phyloP scores from a whole-genome alignment of 2,888 invertebrate species.

The Hirtodrosophila cameraria region DNA sequence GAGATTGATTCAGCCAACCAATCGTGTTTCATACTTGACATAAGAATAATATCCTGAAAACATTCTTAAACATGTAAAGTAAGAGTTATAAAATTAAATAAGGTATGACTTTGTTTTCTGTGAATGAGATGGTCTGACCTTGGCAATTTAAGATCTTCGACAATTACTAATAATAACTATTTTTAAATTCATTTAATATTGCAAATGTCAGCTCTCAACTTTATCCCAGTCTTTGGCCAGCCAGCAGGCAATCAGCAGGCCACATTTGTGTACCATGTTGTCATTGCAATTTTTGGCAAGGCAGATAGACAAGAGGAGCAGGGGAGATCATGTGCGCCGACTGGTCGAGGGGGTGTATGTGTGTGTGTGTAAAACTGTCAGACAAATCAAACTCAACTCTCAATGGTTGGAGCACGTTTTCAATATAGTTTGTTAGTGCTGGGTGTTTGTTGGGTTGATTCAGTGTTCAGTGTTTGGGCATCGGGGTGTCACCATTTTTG shows the following conservation, averaged over 20 bases:
- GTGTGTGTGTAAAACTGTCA: slow-evolving; percentile 54
- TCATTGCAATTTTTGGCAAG: slow-evolving; percentile 36
- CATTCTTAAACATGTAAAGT: too few relatives aligned
- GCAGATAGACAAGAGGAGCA: slow-evolving; percentile 6
- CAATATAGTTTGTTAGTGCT: slow-evolving; percentile 75
- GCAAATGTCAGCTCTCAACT: slow-evolving; percentile 10
- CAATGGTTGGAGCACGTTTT: slow-evolving; percentile 73
- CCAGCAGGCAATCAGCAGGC: slow-evolving; percentile 45
- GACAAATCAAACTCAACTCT: slow-evolving; percentile 72
- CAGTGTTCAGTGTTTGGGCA: background rate
- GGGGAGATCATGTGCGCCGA: background rate
- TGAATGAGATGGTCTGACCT: too few relatives aligned
- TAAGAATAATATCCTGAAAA: too few relatives aligned
- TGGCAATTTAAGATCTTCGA: too few relatives aligned
- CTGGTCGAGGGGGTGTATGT: too few relatives aligned
- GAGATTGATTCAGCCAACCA: too few relatives aligned
- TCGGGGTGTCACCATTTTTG: slow-evolving; percentile 44
- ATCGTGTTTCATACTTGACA: too few relatives aligned
- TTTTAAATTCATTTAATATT: slow-evolving; percentile 22
- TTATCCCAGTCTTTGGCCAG: slow-evolving; percentile 3
- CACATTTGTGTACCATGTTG: slow-evolving; percentile 54
- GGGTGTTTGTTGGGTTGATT: background rate
- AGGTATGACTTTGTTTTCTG: too few relatives aligned
- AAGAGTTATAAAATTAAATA: too few relatives aligned
- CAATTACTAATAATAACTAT: slow-evolving; percentile 19